Percentiles rank a stretch among this genome's conserved stretches.
These are phyloP conservation scores for Phalacrocorax carbo DNA, from an alignment of 2,113 vertebrate species.

Conservation along the genomic window DNA sequence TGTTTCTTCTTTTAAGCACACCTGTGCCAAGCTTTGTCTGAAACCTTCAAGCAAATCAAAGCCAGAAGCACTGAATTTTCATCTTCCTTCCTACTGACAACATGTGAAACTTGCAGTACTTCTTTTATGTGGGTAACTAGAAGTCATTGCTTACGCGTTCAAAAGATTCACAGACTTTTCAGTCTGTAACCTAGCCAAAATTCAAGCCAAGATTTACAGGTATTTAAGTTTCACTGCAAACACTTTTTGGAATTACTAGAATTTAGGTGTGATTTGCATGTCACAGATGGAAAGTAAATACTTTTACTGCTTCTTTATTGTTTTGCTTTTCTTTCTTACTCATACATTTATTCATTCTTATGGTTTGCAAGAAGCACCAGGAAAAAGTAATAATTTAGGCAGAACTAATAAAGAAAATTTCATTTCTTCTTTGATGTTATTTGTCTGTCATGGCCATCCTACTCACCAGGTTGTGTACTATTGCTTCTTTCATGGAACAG, in stretches of 20 bases:
- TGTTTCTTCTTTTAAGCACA: not conserved
- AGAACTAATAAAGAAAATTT: not conserved
- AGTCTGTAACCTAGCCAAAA: not conserved
- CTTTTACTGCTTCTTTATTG: not conserved
- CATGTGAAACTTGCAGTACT: not conserved
- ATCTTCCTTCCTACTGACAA: not conserved
- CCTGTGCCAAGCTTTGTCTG: not conserved
- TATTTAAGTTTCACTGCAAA: not conserved
- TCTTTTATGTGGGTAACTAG: not conserved
- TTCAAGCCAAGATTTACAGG: not conserved
- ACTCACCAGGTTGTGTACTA: not conserved
- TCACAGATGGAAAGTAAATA: not conserved
- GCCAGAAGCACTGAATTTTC: not conserved
- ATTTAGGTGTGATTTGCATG: not conserved
- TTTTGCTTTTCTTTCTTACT: not conserved
- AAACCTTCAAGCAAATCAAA: not conserved
- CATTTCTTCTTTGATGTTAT: not conserved
- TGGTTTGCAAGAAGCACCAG: not conserved
- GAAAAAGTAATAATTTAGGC: not conserved
- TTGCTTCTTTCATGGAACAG: not conserved
- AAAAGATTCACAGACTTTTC: not conserved
- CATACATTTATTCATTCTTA: not conserved
- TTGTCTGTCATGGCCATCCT: not conserved
- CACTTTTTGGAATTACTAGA: not conserved
- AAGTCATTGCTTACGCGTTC: not conserved